Base-by-base conservation (phyloP, 2,888 invertebrate genomes). In the Andrena trimmerana region DNA sequence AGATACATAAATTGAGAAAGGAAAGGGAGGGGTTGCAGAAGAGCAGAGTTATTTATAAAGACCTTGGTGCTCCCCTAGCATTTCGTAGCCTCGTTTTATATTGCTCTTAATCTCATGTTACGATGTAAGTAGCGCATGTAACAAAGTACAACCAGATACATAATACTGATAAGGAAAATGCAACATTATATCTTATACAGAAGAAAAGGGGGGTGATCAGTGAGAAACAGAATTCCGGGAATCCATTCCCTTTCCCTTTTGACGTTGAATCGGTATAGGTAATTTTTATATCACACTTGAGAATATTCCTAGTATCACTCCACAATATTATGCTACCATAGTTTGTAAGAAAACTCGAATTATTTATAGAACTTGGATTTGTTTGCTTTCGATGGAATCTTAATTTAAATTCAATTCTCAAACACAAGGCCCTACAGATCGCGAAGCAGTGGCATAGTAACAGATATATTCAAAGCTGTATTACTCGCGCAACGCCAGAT, bases 61-160 rank as follows among this genome's bases (percentile, higher is more conserved):
- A 68, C 67, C 80, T 81, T 78, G 79, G 63, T 63, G 62, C 54
- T 57, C 78, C 67, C 80, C 62, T 78, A 60, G 62, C 60, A 66
- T 31, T 78, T 78, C 59, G 24, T 27, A 60, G 24, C 50, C 78
- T 42, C 50, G 16, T 66, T 66, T 78, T 42, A 20, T 50, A 48
- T 57, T 68, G 42, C 48, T 72, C 62, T 57, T 68, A 67, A 78
- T 67, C 78, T 68, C 48, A 27, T 31, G 42, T 74, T 68, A 36
- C 42, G 7, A 29, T 59, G 70, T 24, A 78, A 77, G 59, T 65
- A 67, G 20, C 52, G 29, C 33, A 16, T 63, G 20, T 54, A 71
- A 63, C 33, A 57, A 78, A 27, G 33, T 72, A 67, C 54, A 62
- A 78, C 50, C 33, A 33, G 78, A 78, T 72, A 29, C 72, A 72